phyloP scores from a whole-genome alignment of 1,140 invertebrate species.

The Hormaphis cornu region DNA sequence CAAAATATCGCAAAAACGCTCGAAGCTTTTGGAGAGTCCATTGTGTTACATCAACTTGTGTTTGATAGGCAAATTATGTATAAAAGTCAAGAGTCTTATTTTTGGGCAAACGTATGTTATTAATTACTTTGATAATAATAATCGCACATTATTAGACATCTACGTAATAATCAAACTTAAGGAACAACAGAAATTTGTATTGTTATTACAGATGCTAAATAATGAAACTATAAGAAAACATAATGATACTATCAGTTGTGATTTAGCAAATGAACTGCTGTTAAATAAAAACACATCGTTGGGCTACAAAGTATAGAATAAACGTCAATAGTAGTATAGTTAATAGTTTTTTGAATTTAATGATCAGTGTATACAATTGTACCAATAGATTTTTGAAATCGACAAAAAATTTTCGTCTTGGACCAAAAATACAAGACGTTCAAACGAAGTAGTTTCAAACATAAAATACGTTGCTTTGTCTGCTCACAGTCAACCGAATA shows the following conservation, averaged over 20 bases:
- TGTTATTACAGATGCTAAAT: neutral
- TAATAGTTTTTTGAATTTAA: too few relatives aligned
- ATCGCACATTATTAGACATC: too few relatives aligned
- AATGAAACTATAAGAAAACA: neutral
- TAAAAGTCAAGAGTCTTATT: neutral
- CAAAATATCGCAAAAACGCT: neutral
- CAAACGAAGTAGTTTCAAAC: neutral
- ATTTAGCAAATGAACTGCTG: neutral
- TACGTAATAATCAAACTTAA: neutral
- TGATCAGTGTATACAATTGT: too few relatives aligned
- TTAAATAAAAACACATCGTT: neutral
- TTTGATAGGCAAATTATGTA: neutral
- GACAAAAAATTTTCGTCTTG: neutral
- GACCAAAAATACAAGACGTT: neutral
- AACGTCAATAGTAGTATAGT: neutral
- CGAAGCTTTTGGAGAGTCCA: neutral
- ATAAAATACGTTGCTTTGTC: neutral
- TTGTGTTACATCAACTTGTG: neutral
- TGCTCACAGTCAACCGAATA: neutral
- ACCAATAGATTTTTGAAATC: conserved; percentile 11
- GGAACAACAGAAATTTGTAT: neutral
- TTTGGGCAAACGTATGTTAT: neutral
- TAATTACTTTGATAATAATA: too few relatives aligned
- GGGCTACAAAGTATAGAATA: neutral
- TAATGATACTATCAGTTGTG: neutral